phyloP scores from a whole-genome alignment of 2,888 invertebrate genomes.

The Chloroclystis v-ata region DNA sequence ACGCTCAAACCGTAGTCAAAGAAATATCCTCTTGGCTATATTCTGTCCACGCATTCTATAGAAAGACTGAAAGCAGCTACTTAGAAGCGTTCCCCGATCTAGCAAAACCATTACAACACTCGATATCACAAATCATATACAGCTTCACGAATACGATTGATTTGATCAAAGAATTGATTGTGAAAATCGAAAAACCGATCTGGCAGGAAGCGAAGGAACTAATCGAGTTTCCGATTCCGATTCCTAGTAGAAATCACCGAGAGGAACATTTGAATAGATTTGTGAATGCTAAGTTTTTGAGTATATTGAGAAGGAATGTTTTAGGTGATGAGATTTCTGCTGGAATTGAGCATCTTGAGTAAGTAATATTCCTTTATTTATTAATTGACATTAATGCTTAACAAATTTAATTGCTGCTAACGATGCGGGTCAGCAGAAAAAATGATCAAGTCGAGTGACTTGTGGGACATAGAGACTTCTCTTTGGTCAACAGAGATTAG shows the following conservation, averaged over 20 bases:
- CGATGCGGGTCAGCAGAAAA: too few relatives aligned
- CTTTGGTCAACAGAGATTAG: too few relatives aligned
- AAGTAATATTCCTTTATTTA: conserved; percentile 45
- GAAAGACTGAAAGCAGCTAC: conserved; percentile 75
- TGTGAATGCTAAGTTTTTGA: conserved; percentile 50
- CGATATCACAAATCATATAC: conserved; percentile 82
- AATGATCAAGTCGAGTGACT: too few relatives aligned
- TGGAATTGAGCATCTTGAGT: conserved; percentile 73
- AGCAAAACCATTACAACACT: conserved; percentile 83
- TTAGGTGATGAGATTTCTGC: conserved; percentile 24
- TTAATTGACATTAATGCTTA: neutral
- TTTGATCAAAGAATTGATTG: conserved; percentile 67
- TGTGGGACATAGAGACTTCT: too few relatives aligned
- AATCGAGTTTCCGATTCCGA: conserved; percentile 69
- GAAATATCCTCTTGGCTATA: conserved; percentile 72
- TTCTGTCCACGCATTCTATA: conserved; percentile 76
- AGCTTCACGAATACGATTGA: conserved; percentile 79
- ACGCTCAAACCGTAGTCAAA: conserved; percentile 51
- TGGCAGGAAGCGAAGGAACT: conserved; percentile 61
- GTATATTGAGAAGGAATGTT: conserved; percentile 51
- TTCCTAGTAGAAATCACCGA: conserved; percentile 38
- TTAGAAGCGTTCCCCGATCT: conserved; percentile 87
- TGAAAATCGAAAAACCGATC: conserved; percentile 47
- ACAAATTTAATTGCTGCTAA: too few relatives aligned
- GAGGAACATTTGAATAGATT: conserved; percentile 68